These are phyloP conservation scores for Tenebrosternarchus preto DNA, from an alignment of 2,113 vertebrate species.

Conservation along the genomic window DNA sequence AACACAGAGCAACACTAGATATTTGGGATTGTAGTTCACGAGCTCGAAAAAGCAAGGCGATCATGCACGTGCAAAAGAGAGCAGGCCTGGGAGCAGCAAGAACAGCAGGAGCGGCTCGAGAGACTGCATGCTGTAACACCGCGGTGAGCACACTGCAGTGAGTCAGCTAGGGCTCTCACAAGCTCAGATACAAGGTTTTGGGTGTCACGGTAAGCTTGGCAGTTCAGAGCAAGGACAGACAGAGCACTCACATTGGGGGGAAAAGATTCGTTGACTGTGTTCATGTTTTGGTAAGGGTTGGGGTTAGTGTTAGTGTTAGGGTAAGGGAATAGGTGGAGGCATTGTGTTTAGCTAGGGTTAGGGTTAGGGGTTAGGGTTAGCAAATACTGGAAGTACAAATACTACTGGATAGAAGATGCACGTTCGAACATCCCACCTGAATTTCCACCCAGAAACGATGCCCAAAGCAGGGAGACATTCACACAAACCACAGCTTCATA, in stretches of 20 bases:
- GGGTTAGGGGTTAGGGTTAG: slow-evolving; percentile 22
- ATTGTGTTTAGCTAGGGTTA: slow-evolving; percentile 35
- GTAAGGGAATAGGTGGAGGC: slow-evolving; percentile 50
- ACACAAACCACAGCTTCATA: slow-evolving; percentile 61
- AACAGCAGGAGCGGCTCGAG: slow-evolving; percentile 52
- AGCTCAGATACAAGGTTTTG: slow-evolving; percentile 40
- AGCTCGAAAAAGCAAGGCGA: slow-evolving; percentile 68
- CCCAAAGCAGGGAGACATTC: slow-evolving; percentile 63
- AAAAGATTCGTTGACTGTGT: not conserved
- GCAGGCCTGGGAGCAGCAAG: slow-evolving; percentile 58
- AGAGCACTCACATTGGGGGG: slow-evolving; percentile 3
- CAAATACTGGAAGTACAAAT: slow-evolving; percentile 46
- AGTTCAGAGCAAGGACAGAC: slow-evolving; percentile 42
- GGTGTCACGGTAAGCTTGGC: slow-evolving; percentile 60
- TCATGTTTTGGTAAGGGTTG: too few relatives aligned
- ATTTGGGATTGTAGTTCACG: slow-evolving; percentile 65
- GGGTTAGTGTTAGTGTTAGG: not conserved
- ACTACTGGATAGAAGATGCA: slow-evolving; percentile 46
- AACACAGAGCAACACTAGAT: slow-evolving; percentile 69
- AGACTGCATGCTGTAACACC: slow-evolving; percentile 51
- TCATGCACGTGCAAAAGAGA: slow-evolving; percentile 79
- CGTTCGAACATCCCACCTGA: slow-evolving; percentile 12
- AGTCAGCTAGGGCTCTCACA: slow-evolving; percentile 29
- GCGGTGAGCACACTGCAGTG: slow-evolving; percentile 53
- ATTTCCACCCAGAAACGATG: slow-evolving; percentile 53